Evolutionary conservation across 1,140 invertebrate species (phyloP).

Genomic region (Oreohelix idahoensis): DNA sequence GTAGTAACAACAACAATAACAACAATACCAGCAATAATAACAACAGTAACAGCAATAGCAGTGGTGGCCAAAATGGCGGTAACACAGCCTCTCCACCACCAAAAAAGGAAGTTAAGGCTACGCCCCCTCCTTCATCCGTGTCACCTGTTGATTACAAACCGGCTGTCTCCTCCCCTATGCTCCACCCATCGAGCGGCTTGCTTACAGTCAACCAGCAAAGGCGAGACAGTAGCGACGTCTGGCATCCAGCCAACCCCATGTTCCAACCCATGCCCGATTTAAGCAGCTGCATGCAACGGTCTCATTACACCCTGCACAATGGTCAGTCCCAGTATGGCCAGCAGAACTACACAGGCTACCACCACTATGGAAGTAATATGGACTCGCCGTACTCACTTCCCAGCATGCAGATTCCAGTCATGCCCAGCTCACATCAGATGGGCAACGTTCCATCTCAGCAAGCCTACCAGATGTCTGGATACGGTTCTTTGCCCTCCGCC

Average conservation of each 20-base stretch:
- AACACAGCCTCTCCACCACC: constrained; percentile 79
- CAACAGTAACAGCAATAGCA: constrained; percentile 22
- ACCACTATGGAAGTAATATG: constrained; percentile 73
- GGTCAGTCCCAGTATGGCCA: constrained; percentile 57
- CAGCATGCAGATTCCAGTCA: constrained; percentile 65
- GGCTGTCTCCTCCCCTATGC: constrained; percentile 60
- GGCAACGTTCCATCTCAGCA: constrained; percentile 58
- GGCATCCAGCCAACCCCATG: constrained; percentile 73
- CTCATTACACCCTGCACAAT: constrained; percentile 61
- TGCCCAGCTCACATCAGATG: constrained; percentile 60
- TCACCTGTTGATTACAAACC: constrained; percentile 71
- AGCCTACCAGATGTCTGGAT: constrained; percentile 56
- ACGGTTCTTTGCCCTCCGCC: constrained; percentile 58
- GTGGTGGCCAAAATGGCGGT: constrained; percentile 93
- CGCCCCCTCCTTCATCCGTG: constrained; percentile 56
- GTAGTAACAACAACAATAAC: constrained; percentile 5
- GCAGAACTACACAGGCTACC: constrained; percentile 68
- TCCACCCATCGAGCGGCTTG: constrained; percentile 54
- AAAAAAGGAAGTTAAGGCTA: constrained; percentile 72
- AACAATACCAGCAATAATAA: constrained; percentile 30
- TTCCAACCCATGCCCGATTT: constrained; percentile 70
- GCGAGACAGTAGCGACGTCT: constrained; percentile 65
- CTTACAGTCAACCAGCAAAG: constrained; percentile 50
- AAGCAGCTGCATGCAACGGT: constrained; percentile 72
- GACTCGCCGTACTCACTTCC: constrained; percentile 67